phyloP scores from a whole-genome alignment of 2,888 invertebrate genomes.

The Drosophila mimica region DNA sequence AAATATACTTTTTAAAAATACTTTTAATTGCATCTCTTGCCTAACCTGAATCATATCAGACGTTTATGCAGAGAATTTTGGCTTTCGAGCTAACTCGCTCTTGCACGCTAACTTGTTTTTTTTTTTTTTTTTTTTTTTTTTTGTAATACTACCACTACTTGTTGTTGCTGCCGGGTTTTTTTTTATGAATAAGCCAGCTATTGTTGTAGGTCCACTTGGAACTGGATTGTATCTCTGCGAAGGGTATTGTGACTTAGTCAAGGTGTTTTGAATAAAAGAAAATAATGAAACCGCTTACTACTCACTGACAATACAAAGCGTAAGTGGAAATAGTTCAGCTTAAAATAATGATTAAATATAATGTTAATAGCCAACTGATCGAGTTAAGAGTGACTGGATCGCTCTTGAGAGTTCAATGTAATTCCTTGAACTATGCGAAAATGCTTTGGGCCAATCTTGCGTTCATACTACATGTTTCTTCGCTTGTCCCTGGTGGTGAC shows the following conservation, averaged over 20 bases:
- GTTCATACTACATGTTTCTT: slow-evolving; percentile 12
- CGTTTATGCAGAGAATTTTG: slow-evolving; percentile 16
- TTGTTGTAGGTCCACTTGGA: slow-evolving; percentile 35
- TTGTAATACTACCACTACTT: slow-evolving; percentile 13
- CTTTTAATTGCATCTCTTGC: not conserved
- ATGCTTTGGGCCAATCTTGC: slow-evolving; percentile 3
- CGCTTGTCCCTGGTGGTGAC: slow-evolving; percentile 10
- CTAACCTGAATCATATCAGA: not conserved
- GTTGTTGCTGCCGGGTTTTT: slow-evolving; percentile 29
- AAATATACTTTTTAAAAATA: not conserved
- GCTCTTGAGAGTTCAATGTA: slow-evolving; percentile 23
- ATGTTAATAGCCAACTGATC: not conserved
- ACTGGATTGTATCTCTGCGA: slow-evolving; percentile 19
- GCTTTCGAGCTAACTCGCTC: not conserved
- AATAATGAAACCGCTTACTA: not conserved
- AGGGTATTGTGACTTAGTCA: slow-evolving; percentile 34
- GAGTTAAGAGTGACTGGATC: not conserved
- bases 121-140: slow-evolving; percentile 3
- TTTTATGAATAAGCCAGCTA: slow-evolving; percentile 28
- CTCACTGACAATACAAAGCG: not conserved
- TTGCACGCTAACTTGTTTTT: slow-evolving; percentile 2
- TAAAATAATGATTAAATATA: not conserved
- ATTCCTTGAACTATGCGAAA: slow-evolving; percentile 38
- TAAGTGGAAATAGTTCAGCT: not conserved
- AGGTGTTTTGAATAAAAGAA: slow-evolving; percentile 6